Evolutionary conservation across 2,113 vertebrate genomes (phyloP), one percentile per base, ranked within the genome.

Genomic region (Arenaria interpres): DNA sequence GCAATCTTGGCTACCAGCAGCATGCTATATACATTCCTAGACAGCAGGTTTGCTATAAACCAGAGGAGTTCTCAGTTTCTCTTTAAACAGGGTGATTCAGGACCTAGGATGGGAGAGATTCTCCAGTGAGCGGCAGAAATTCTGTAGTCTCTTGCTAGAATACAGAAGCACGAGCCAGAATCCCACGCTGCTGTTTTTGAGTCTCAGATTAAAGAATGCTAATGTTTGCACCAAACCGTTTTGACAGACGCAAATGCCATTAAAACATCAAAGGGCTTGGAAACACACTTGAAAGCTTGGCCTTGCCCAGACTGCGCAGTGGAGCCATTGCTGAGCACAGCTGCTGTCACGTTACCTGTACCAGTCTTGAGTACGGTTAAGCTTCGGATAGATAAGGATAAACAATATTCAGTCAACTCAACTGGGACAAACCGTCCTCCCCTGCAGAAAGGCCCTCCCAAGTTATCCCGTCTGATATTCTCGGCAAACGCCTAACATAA

Each of bases 171-270:
- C 7, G 32, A 96, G 84, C 84, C 88, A 90, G 93, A 88, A 92
- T 96, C 92, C 77, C 89, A 93, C 37, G 2, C 92, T 93, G 82
- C 78, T 83, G 57, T 16, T 90, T 88, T 50, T 73, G 17, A 96
- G 82, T 33, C 62, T 77, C 69, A 85, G 74, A 89, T 83, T 88
- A 95, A 87, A 91, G 77, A 91, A 94, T 28, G 25, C 43, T 82
- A 90, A 94, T 82, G 67, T 76, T 92, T 88, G 71, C 87, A 91
- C 37, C 89, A 88, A 94, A 95, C 66, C 69, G 73, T 89, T 73
- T 59, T 94, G 87, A 96, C 95, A 97, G 74, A 96, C 95, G 89
- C 81, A 95, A 95, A 96, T 91, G 73, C 53, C 66, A 83, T 89
- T 89, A 91, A 91, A 94, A 96, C 78, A 96, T 95, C 91, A 95